Evolutionary conservation across 2,113 vertebrate species (phyloP).

Genomic region (Chlamydotis undulata): DNA sequence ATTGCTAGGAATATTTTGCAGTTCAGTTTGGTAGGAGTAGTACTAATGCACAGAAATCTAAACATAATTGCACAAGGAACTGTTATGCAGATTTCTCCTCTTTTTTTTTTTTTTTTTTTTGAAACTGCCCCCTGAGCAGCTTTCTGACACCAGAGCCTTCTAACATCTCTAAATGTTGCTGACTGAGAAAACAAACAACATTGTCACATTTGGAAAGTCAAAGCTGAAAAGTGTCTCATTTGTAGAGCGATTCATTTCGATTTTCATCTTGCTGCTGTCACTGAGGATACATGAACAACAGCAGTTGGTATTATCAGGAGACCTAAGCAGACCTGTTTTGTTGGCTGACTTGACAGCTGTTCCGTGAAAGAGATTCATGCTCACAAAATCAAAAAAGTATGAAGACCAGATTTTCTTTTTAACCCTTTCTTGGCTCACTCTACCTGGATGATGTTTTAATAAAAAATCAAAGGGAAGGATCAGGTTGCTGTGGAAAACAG

Average conservation of each 20-base stretch:
- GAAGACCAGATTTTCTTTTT: conserved; percentile 15
- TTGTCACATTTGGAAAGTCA: conserved; percentile 61
- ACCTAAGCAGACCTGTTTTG: conserved; percentile 38
- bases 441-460: not conserved
- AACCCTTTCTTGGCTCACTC: not conserved
- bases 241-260: conserved; percentile 66
- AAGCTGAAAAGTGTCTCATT: conserved; percentile 68
- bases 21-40: not conserved
- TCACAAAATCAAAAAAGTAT: conserved; percentile 52
- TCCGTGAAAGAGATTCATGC: conserved; percentile 63
- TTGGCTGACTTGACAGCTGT: conserved; percentile 62
- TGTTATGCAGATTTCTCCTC: not conserved
- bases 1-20: not conserved
- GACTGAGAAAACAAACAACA: conserved; percentile 46
- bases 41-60: not conserved
- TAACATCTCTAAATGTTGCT: conserved; percentile 15
- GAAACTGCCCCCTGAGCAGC: not conserved
- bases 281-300: conserved; percentile 55
- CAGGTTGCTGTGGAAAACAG: not conserved
- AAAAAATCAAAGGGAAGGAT: not conserved
- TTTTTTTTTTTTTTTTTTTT: not conserved
- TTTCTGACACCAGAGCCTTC: conserved; percentile 8
- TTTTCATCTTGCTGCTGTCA: conserved; percentile 69
- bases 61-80: not conserved
- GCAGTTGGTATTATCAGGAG: conserved; percentile 62